Evolutionary conservation across 2,113 vertebrate genomes (phyloP).

Genomic region (Chiloscyllium plagiosum): DNA sequence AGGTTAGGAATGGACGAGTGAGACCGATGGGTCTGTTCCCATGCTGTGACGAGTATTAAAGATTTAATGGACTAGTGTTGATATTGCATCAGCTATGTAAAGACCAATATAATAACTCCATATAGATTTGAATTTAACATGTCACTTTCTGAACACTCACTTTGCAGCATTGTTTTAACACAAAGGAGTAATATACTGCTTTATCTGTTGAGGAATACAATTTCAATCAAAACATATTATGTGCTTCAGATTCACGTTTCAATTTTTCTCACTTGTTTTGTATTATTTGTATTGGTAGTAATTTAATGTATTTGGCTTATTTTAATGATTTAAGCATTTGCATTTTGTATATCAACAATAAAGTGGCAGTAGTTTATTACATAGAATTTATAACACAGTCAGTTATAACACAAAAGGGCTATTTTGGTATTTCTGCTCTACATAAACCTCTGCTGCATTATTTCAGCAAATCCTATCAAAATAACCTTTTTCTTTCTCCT

Average conservation of each 20-base stretch:
- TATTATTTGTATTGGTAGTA: neutral
- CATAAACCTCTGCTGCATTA: neutral
- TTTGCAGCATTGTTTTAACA: neutral
- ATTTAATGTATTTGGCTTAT: neutral
- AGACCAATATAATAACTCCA: neutral
- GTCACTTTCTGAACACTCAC: constrained; percentile 2
- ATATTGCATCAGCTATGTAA: neutral
- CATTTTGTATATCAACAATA: neutral
- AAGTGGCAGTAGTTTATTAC: neutral
- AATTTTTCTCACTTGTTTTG: neutral
- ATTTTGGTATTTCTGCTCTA: neutral
- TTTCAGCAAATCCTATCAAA: neutral
- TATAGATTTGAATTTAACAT: neutral
- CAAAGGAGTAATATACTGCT: neutral
- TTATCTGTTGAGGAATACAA: neutral
- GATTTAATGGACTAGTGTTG: constrained; percentile 2
- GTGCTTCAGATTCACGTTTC: neutral
- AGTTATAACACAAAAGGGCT: neutral
- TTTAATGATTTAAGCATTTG: neutral
- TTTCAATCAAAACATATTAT: neutral
- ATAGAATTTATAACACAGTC: neutral
- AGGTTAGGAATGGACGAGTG: too few relatives aligned
- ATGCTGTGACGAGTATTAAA: neutral
- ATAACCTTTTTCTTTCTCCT: neutral
- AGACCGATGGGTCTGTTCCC: too few relatives aligned